Base-by-base conservation (phyloP, 2,888 invertebrate species). In the Aphodius sticticus region DNA sequence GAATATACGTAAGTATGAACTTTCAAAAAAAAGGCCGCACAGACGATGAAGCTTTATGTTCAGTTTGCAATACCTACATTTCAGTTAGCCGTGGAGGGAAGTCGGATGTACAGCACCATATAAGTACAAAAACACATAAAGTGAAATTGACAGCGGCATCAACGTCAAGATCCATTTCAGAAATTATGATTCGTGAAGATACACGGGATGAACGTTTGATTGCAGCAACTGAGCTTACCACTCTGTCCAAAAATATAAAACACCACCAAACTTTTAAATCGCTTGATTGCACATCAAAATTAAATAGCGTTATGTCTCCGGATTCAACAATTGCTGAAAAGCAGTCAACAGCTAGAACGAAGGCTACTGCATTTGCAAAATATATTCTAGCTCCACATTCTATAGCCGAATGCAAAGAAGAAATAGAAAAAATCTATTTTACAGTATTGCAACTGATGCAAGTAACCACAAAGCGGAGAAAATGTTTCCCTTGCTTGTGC, bases 401-500 rank as follows among this genome's bases (percentile, higher is more conserved):
- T 69, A 36, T 77, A 26, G 16, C 35, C 26, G 16, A 72, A 37
- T 37, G 37, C 38, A 26, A 69, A 38, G 9, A 76, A 35, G 36
- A 79, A 77, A 69, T 81, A 77, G 15, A 81, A 76, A 53, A 81
- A 16, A 78, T 78, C 35, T 77, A 79, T 78, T 77, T 69, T 77
- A 78, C 77, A 82, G 84, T 69, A 80, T 84, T 69, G 81, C 81
- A 16, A 85, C 84, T 16, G 84, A 86, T 81, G 83, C 84, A 15
- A 85, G 84, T 70, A 85, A 85, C 84, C 72, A 85, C 70, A 83
- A 83, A 15, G 69, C 77, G 69, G 77, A 70, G 36, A 77, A 78
- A 16, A 81, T 84, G 70, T 85, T 85, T 81, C 85, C 85, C 6
- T 81, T 86, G 12, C 37, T 85, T 16, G 82, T 86, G 35, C 85